phyloP scores from a whole-genome alignment of 2,888 invertebrate genomes.

The Ophion costatus region DNA sequence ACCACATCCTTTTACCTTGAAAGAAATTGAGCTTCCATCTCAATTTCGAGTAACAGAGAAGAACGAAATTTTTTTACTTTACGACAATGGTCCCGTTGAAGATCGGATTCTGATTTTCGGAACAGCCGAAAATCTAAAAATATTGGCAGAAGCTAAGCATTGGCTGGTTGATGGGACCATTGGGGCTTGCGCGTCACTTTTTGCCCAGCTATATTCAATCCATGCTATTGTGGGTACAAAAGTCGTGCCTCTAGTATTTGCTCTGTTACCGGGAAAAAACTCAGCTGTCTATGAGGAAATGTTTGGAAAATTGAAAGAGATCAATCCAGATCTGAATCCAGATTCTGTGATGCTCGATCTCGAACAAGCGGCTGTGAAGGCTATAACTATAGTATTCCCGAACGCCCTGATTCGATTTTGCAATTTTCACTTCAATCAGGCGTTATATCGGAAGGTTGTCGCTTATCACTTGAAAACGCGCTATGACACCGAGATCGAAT shows the following conservation, averaged over 20 bases:
- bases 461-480: constrained; percentile 21
- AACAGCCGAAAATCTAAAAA: constrained; percentile 13
- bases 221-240: constrained; percentile 23
- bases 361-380: constrained; percentile 28
- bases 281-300: constrained; percentile 29
- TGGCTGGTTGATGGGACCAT: constrained; percentile 20
- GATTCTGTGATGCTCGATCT: constrained; percentile 28
- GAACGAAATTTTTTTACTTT: constrained; percentile 20
- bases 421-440: constrained; percentile 27
- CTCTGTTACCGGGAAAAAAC: constrained; percentile 12
- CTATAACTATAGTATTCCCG: constrained; percentile 21
- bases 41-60: constrained; percentile 8
- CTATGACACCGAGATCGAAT: constrained; percentile 9
- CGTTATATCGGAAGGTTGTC: constrained; percentile 24
- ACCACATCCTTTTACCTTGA: neutral
- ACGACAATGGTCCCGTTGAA: constrained; percentile 18
- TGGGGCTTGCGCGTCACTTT: neutral
- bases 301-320: constrained; percentile 13
- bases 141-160: constrained; percentile 23
- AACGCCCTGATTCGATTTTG: constrained; percentile 22
- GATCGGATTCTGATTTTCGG: constrained; percentile 27
- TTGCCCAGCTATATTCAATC: constrained; percentile 18
- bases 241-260: constrained; percentile 14
- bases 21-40: constrained; percentile 26
- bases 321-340: constrained; percentile 23